phyloP scores from a whole-genome alignment of 1,140 invertebrate genomes.

The Lepidurus arcticus region DNA sequence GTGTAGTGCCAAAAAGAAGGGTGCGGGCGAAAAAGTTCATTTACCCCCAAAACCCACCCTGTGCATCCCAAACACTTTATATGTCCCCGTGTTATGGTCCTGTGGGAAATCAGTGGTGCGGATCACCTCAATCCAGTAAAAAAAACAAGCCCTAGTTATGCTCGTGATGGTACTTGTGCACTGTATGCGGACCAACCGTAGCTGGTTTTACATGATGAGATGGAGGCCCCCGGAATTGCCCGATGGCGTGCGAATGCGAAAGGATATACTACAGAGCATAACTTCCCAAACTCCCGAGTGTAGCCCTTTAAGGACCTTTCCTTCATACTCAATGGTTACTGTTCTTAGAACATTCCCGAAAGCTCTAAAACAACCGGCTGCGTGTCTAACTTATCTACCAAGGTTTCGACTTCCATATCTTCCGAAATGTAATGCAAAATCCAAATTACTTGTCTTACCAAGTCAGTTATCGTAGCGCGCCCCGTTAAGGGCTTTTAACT shows the following conservation, averaged over 20 bases:
- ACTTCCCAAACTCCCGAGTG: background rate
- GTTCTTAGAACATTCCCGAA: background rate
- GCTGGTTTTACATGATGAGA: constrained; percentile 7
- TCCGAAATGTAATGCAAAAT: background rate
- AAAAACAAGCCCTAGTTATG: constrained; percentile 12
- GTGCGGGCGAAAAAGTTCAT: constrained; percentile 9
- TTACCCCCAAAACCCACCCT: constrained; percentile 16
- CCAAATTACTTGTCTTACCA: background rate
- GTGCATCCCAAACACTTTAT: background rate
- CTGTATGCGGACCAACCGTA: constrained; percentile 7
- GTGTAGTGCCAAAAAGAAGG: background rate
- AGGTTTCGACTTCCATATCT: background rate
- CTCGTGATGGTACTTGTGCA: background rate
- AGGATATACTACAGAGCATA: background rate
- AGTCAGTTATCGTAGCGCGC: no score
- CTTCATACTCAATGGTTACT: background rate
- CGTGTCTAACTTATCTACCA: background rate
- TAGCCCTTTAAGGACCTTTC: background rate
- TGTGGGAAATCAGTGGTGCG: background rate
- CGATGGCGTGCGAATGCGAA: constrained; percentile 11
- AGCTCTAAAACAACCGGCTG: background rate
- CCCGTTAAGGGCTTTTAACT: no score
- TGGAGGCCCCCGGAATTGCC: background rate
- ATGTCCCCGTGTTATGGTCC: background rate
- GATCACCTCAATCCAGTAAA: constrained; percentile 9